Conservation (phyloP, 2,888 invertebrate genomes). For the Rotaria socialis region DNA sequence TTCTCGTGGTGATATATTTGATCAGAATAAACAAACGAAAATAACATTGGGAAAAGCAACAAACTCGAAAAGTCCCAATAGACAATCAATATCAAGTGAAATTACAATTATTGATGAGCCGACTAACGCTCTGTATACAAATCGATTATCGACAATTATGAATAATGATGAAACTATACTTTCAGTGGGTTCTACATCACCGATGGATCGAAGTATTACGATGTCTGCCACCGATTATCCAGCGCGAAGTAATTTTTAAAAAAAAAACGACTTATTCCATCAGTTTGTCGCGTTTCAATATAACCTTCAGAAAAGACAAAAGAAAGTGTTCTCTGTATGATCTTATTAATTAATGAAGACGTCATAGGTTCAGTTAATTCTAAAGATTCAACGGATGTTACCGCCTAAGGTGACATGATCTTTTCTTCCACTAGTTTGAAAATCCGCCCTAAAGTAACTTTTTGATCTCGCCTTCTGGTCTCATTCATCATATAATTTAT, state of each 20-base stretch:
- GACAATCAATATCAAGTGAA: not conserved
- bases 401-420: too few relatives aligned
- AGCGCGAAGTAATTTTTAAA: not conserved
- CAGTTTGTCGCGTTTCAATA: too few relatives aligned
- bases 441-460: too few relatives aligned
- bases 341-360: too few relatives aligned
- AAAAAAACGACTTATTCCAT: too few relatives aligned
- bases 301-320: too few relatives aligned
- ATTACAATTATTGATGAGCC: not conserved
- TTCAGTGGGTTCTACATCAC: not conserved
- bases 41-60: not conserved
- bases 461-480: too few relatives aligned
- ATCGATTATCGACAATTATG: not conserved
- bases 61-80: not conserved
- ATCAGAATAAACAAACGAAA: conserved; percentile 12
- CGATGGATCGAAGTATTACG: not conserved
- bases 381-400: too few relatives aligned
- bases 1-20: not conserved
- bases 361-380: too few relatives aligned
- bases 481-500: too few relatives aligned
- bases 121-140: not conserved
- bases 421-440: too few relatives aligned
- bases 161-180: not conserved
- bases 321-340: too few relatives aligned
- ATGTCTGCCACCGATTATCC: not conserved